Evolutionary conservation across 2,888 invertebrate genomes (phyloP), one percentile per base, ranked within the genome.

Genomic region (Drosophila mettleri): DNA sequence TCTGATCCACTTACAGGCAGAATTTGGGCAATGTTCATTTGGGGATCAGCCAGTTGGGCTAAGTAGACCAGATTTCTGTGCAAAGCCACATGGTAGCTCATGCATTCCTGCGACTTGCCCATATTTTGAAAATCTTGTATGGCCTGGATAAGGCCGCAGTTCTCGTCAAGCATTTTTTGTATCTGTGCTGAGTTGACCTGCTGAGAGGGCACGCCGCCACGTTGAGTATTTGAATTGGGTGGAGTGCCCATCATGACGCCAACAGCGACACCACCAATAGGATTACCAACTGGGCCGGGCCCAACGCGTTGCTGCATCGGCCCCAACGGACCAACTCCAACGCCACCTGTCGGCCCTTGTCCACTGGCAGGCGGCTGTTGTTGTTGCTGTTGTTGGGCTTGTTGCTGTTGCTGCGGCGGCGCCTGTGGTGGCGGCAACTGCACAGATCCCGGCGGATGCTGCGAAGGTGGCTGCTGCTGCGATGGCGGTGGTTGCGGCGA

Each of bases 131-230:
- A 98, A 85, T 99, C 99, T 92, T 98, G 97, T 90, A 99, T 98
- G 9, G 98, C 97, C 93, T 98, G 98, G 88, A 99, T 99, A 45
- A 99, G 94, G 91, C 98, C 98, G 84, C 97, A 97, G 92, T 99
- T 99, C 93, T 99, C 99, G 93, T 99, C 99, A 68, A 99, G 94
- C 95, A 99, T 96, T 94, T 98, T 97, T 92, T 98, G 97, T 87
- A 98, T 96, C 93, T 97, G 97, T 51, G 95, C 95, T 67, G 96
- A 95, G 91, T 94, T 97, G 41, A 96, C 95, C 53, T 97, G 96
- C 67, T 94, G 95, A 1, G 68, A 27, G 62, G 94, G 94, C 46
- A 85, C 80, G 38, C 94, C 80, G 31, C 74, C 87, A 69, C 80
- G 75, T 43, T 75, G 83, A 10, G 69, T 69, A 38, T 69, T 76